These are phyloP conservation scores for Artibeus jamaicensis DNA, from an alignment of 2,797 vertebrate genomes.

Conservation along the genomic window DNA sequence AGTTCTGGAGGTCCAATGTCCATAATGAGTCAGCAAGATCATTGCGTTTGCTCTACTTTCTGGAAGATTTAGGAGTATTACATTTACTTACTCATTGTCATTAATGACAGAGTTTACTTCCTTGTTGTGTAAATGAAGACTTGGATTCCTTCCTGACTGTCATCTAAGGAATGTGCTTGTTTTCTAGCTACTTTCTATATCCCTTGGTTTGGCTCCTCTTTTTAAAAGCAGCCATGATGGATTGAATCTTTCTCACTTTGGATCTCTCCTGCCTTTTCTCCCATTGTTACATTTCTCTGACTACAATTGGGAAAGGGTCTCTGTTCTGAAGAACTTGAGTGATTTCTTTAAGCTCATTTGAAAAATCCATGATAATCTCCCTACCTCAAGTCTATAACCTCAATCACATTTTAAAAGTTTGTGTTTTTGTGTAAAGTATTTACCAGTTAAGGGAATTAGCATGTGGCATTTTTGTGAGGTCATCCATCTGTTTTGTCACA, in stretches of 20 bases:
- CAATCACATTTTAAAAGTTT: neutral
- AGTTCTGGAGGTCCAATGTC: neutral
- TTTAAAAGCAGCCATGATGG: neutral
- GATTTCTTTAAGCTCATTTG: neutral
- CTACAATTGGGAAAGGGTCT: neutral
- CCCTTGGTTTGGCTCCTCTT: neutral
- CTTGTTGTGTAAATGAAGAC: neutral
- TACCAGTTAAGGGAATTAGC: neutral
- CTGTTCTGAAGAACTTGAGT: neutral
- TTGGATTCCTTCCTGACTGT: neutral
- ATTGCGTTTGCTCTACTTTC: rapidly evolving
- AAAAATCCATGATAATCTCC: neutral
- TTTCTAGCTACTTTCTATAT: neutral
- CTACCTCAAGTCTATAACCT: neutral
- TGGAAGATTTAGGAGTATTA: neutral
- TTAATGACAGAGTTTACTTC: neutral
- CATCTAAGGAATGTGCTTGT: neutral
- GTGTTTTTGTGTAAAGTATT: neutral
- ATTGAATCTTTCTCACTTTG: neutral
- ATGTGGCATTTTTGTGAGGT: neutral
- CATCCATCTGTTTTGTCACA: neutral
- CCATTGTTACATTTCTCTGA: neutral
- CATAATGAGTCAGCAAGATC: neutral
- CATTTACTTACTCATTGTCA: neutral
- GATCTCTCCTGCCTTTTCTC: neutral